These are phyloP conservation scores for Ictalurus furcatus DNA, from an alignment of 2,113 vertebrate species.

Conservation along the genomic window DNA sequence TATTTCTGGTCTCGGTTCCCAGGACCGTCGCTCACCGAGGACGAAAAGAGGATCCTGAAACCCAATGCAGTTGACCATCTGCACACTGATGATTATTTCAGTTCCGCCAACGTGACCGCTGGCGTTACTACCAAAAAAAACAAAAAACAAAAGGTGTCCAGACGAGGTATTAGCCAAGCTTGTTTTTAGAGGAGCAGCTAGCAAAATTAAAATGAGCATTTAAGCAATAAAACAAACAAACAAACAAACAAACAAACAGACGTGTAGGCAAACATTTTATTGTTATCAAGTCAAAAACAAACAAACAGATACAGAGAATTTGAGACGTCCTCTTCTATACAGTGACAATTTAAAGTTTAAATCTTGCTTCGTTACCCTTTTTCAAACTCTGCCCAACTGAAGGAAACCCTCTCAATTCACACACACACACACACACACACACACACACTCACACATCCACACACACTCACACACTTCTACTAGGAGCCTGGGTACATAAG, in stretches of 20 bases:
- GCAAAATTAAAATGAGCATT: neutral
- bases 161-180: neutral
- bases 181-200: neutral
- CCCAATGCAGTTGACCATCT: neutral
- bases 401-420: conserved; percentile 64
- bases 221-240: neutral
- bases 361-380: conserved; percentile 62
- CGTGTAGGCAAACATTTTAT: conserved; percentile 78
- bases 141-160: too few relatives aligned
- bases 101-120: neutral
- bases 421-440: conserved; percentile 39
- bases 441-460: conserved; percentile 30
- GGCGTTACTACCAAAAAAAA: neutral
- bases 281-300: conserved; percentile 72
- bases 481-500: conserved; percentile 58
- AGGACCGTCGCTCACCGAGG: neutral
- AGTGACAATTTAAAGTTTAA: conserved; percentile 75
- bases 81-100: neutral
- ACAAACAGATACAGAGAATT: conserved; percentile 74
- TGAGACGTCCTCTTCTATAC: conserved; percentile 73
- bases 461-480: conserved; percentile 5
- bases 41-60: neutral
- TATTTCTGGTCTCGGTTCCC: neutral
- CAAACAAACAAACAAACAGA: neutral
- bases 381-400: conserved; percentile 44